Base-by-base conservation (phyloP, 2,888 invertebrate species). In the Brenthis daphne region DNA sequence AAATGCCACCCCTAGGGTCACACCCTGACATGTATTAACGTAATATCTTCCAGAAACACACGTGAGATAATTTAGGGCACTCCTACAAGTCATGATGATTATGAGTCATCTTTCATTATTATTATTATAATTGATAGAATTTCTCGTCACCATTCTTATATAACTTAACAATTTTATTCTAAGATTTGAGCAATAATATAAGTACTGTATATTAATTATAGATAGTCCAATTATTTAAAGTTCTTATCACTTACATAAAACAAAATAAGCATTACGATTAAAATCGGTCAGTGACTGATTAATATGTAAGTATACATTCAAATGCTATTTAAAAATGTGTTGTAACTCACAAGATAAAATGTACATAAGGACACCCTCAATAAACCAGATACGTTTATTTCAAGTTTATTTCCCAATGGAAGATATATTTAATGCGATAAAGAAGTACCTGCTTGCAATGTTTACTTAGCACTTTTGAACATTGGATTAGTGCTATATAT, bases 1-100 rank as follows among this genome's bases (percentile, higher is more conserved):
- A 86, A 86, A 83, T 78, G 84, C 83, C 83, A 79, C 77, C 77
- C 74, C 73, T 66, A 48, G 70, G 73, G 69, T 71, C 65, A 76
- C 77, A 79, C 76, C 78, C 79, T 75, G 68, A 65, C 67, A 67
- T 33, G 71, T 69, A 74, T 71, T 74, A 71, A 70, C 65, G 65
- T 67, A 68, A 74, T 73, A 76, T 76, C 73, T 73, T 70, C 48
- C 55, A 73, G 69, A 64, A 70, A 75, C 75, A 75, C 66, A 69
- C 65, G 64, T 63, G 58, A 24, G 29, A 57, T 65, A 57, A 54
- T 55, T 60, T 50, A 48, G 48, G 58, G 58, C 58, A 57, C 57
- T 63, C 53, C 56, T 65, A 51, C 6, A 24, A 64, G 58, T 58
- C 60, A 55, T 43, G 33, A 6, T n/a, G 51, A 60, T 29, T 60